A percentile compares a stretch with the other conserved stretches of the same genome.
These are phyloP conservation scores for Clarias magur DNA, from an alignment of 2,113 vertebrate species.

Conservation along the genomic window DNA sequence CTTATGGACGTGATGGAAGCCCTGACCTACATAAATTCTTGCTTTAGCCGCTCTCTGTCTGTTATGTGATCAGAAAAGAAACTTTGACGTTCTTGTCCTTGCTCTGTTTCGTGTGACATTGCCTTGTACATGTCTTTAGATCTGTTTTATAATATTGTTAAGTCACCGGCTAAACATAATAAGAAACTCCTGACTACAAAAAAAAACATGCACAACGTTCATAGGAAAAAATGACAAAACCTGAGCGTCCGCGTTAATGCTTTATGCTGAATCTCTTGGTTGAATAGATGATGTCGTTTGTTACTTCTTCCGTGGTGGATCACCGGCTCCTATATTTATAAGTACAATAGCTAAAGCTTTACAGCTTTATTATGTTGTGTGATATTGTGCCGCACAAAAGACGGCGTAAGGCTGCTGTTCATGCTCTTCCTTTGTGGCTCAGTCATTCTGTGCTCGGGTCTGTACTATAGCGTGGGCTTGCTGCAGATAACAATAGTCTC, in stretches of 20 bases:
- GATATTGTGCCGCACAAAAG: constrained; percentile 4
- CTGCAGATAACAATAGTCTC: constrained; percentile 17
- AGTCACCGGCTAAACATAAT: constrained; percentile 2
- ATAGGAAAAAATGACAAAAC: not conserved
- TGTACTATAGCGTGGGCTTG: not conserved
- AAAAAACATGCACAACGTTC: not conserved
- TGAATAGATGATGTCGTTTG: not conserved
- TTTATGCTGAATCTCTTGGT: not conserved
- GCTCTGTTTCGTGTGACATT: not conserved
- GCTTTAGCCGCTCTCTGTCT: constrained; percentile 4
- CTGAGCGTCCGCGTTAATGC: not conserved
- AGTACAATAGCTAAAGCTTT: not conserved
- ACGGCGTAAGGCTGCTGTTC: not conserved
- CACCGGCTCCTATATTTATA: not conserved
- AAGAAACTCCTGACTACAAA: not conserved
- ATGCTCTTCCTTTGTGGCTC: not conserved
- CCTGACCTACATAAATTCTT: constrained; percentile 66
- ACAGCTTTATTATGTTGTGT: not conserved
- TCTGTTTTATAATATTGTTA: constrained; percentile 26
- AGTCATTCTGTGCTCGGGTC: not conserved
- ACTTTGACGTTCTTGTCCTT: not conserved
- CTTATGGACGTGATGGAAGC: not conserved
- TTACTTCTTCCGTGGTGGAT: not conserved
- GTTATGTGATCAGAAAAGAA: not conserved
- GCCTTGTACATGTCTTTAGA: not conserved